Base-by-base conservation (phyloP, 2,797 vertebrate species). In the Tinamus major region DNA sequence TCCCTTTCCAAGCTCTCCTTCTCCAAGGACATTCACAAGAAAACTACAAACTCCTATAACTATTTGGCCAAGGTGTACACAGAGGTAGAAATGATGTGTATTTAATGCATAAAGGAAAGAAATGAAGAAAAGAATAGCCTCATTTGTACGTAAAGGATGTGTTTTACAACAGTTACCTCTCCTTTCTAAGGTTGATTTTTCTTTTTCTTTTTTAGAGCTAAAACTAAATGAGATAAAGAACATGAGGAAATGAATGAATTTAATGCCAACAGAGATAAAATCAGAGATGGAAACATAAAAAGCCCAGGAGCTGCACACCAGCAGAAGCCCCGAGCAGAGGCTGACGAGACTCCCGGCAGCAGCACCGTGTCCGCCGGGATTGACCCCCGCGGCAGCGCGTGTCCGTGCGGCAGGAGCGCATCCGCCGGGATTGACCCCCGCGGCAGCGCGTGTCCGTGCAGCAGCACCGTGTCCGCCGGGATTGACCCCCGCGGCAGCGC, bases 341-440 rank as follows among this genome's bases (percentile, higher is more conserved):
- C 89, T 95, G 84, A 42, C 41, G 81, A 65, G 91, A 89, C 93
- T 49, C 72, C 83, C 77, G 95, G 87, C 41, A 94, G 26, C 41
- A 26, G 17, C 42, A 53, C 39, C 89, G 82, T 74, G 17, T 46
- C 53, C 89, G 82, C 79, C 88, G 95, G 91, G 92, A 90, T 92
- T 96, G 91, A 93, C n/a, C 74, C 91, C 87, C 56, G 82, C 56
- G 91, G 92, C 93, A 95, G 92, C 95, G 69, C 79, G 39, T 39
- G 39, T 39, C 39, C 39, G 11, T 39, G 87, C 41, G 93, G 26
- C 41, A 26, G 18, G 41, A 53, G 10, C 87, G 82, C 75, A 15
- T 46, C 53, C 89, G 82, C 79, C 89, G 95, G 91, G 92, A 90
- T 92, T 96, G 92, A 93, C n/a, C 74, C 91, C 87, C 56, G 82